Conservation (phyloP, 2,888 invertebrate species). For the Rotaria magnacalcarata region DNA sequence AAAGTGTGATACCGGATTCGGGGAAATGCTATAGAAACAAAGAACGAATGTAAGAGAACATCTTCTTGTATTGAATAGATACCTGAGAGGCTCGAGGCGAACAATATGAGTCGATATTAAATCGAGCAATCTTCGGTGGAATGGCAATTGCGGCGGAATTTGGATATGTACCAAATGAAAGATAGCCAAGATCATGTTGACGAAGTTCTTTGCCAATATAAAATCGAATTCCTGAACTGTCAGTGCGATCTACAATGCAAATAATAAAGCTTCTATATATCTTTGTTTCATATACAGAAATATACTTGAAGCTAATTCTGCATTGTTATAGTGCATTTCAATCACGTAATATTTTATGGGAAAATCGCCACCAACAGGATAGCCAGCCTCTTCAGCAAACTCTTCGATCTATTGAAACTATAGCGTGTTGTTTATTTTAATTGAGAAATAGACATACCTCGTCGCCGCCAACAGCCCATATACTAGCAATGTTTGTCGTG, state of each 20-base stretch:
- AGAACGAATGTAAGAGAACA: too few relatives aligned
- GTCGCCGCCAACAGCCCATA: constrained; percentile 43
- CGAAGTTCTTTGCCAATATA: constrained; percentile 34
- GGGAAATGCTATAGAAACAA: not conserved
- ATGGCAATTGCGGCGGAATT: constrained; percentile 20
- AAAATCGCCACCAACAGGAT: constrained; percentile 43
- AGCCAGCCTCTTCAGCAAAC: not conserved
- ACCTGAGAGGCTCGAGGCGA: constrained; percentile 19
- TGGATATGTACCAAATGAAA: constrained; percentile 32
- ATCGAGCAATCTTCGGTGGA: constrained; percentile 32
- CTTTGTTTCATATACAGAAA: not conserved
- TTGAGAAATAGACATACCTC: not conserved
- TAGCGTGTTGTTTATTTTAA: not conserved
- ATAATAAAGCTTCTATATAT: not conserved
- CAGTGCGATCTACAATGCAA: not conserved
- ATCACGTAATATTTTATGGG: constrained; percentile 36
- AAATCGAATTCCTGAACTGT: constrained; percentile 30
- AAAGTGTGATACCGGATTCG: not conserved
- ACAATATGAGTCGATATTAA: constrained; percentile 35
- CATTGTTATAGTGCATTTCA: constrained; percentile 43
- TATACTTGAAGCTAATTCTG: not conserved
- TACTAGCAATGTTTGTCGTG: constrained; percentile 32
- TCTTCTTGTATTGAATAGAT: not conserved
- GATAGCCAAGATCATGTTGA: constrained; percentile 39
- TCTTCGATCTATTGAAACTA: not conserved